Evolutionary conservation across 2,888 invertebrate species (phyloP).

Genomic region (Criorhina ranunculi): DNA sequence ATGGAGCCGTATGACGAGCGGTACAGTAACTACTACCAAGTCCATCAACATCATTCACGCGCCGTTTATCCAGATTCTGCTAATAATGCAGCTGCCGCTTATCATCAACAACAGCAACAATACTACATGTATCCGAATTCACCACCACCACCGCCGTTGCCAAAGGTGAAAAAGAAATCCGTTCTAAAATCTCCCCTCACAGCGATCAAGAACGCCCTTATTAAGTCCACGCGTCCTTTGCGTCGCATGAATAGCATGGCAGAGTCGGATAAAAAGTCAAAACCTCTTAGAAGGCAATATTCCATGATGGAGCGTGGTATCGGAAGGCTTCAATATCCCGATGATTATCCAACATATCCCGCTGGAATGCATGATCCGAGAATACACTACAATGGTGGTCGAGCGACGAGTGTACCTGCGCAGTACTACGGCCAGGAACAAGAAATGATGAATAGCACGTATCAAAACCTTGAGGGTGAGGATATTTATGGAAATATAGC

Average conservation of each 20-base stretch:
- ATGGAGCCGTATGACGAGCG: slow-evolving; percentile 84
- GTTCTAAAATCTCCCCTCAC: slow-evolving; percentile 83
- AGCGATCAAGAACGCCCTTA: slow-evolving; percentile 83
- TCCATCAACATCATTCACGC: slow-evolving; percentile 80
- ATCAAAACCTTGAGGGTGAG: slow-evolving; percentile 83
- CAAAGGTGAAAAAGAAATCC: slow-evolving; percentile 83
- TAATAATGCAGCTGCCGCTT: slow-evolving; percentile 63
- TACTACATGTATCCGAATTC: slow-evolving; percentile 80
- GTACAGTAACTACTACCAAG: slow-evolving; percentile 82
- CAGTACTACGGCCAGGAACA: slow-evolving; percentile 78
- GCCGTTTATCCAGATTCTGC: slow-evolving; percentile 78
- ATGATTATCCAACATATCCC: slow-evolving; percentile 83
- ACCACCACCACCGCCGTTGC: slow-evolving; percentile 82
- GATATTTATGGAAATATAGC: slow-evolving; percentile 83
- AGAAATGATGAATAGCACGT: slow-evolving; percentile 82
- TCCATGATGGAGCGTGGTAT: slow-evolving; percentile 84
- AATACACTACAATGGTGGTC: slow-evolving; percentile 71
- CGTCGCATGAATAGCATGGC: slow-evolving; percentile 84
- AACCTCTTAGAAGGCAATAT: slow-evolving; percentile 82
- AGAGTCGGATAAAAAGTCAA: slow-evolving; percentile 82
- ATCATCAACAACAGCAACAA: slow-evolving; percentile 78
- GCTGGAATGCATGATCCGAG: slow-evolving; percentile 81
- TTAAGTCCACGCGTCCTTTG: slow-evolving; percentile 83
- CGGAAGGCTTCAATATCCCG: slow-evolving; percentile 83
- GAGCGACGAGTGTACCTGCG: slow-evolving; percentile 75